These are phyloP conservation scores for Cryptophagus acutangulus DNA, from an alignment of 2,888 invertebrate species.

Conservation along the genomic window DNA sequence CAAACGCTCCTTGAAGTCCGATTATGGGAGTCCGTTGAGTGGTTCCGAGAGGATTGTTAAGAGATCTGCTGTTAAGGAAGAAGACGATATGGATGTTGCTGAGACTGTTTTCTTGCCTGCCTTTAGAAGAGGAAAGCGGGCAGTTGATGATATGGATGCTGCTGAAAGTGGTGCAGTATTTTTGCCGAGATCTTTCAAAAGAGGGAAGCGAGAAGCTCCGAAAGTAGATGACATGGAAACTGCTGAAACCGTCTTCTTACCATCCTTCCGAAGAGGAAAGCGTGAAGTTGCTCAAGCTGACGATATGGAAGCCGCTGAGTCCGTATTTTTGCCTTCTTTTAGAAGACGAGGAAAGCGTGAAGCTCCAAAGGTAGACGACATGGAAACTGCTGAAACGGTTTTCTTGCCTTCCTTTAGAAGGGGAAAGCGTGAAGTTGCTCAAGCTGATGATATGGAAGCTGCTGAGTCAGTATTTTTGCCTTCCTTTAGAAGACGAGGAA, in stretches of 20 bases:
- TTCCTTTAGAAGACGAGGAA: too few species aligned
- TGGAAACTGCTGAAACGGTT: conserved; percentile 15
- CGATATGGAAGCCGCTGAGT: conserved; percentile 22
- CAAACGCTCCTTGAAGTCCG: conserved; percentile 1
- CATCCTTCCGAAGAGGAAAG: conserved; percentile 19
- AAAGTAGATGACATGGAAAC: conserved; percentile 15
- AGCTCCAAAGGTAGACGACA: too few species aligned
- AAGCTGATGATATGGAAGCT: too few species aligned
- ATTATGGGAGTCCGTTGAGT: background rate
- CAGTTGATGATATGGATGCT: conserved; percentile 10
- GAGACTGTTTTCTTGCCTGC: conserved; percentile 19
- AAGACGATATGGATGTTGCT: conserved; percentile 20
- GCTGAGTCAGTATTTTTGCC: too few species aligned
- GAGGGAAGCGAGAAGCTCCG: conserved; percentile 4
- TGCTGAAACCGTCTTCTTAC: conserved; percentile 18
- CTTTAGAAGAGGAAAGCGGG: background rate
- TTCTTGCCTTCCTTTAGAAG: conserved; percentile 20
- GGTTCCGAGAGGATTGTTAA: conserved; percentile 4
- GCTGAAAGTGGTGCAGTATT: conserved; percentile 9
- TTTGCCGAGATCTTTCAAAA: conserved; percentile 5
- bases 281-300: conserved; percentile 12
- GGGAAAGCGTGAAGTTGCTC: conserved; percentile 14
- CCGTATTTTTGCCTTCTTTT: conserved; percentile 20
- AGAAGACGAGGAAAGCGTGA: conserved; percentile 1
- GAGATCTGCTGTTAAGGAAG: background rate